Base-by-base conservation (phyloP, 2,888 invertebrate species). In the Caenorhabditis sp. region DNA sequence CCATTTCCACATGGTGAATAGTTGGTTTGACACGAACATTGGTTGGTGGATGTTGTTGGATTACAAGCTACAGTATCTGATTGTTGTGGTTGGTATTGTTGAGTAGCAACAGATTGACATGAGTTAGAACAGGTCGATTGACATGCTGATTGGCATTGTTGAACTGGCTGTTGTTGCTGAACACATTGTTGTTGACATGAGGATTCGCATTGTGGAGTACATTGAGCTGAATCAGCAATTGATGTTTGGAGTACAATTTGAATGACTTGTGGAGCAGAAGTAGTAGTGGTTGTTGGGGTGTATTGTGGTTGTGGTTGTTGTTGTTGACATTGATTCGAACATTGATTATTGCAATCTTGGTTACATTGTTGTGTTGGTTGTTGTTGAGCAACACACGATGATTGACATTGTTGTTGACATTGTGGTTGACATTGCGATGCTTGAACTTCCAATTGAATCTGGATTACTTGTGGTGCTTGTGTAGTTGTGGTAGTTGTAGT, bases 1-100 rank as follows among this genome's bases (percentile, higher is more conserved):
- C 79, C 77, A 58, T 68, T 73, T 60, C 63, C 66, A 61, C 79
- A 79, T 58, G 79, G 79, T 21, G 69, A 68, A 66, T 79, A 79
- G 76, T 77, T 77, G 27, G 61, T 36, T 65, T 76, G 67, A 63
- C 73, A 70, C 23, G 67, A 63, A 64, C 70, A 75, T 43, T 58
- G 58, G 55, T 58, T 69, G 50, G 21, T 23, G 31, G 58, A 53
- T 36, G 70, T 60, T 49, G 69, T 58, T 53, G 76, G 78, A 57
- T 77, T 75, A 64, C 79, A 79, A 23, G 79, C 65, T 14, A 66
- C 63, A 31, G 61, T 63, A 17, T 69, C 68, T 62, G 79, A 74
- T 53, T 74, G 73, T 43, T n/a, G n/a, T n/a, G n/a, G n/a, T n/a
- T 43, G 43, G 14, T 43, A 43, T 43, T 43, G 43, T 43, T 43